Evolutionary conservation across 2,113 vertebrate species (phyloP).

Genomic region (Nannospalax galili): DNA sequence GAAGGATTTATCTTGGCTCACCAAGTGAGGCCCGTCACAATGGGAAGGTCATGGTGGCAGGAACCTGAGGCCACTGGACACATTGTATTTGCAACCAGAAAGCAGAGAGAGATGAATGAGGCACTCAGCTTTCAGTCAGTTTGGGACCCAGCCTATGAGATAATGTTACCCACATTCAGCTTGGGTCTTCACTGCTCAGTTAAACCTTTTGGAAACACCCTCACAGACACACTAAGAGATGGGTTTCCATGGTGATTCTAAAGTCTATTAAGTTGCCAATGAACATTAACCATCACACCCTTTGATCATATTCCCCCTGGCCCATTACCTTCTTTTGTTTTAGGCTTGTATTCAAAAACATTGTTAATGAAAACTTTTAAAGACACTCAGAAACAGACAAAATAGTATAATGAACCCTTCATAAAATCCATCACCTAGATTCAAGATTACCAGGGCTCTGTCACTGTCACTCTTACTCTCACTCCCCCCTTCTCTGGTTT

Average conservation of each 20-base stretch:
- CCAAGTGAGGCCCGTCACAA: not conserved
- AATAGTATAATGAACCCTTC: not conserved
- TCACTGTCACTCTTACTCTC: too few relatives aligned
- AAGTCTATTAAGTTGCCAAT: not conserved
- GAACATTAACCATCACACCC: not conserved
- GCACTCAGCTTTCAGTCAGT: not conserved
- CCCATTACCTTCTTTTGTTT: not conserved
- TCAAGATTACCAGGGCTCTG: not conserved
- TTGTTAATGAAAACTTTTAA: conserved; percentile 25
- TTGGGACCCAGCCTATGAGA: not conserved
- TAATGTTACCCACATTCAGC: not conserved
- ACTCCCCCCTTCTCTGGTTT: not conserved
- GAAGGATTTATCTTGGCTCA: not conserved
- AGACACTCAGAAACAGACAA: not conserved
- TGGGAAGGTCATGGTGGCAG: not conserved
- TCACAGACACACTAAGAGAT: not conserved
- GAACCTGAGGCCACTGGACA: not conserved
- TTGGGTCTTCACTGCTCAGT: not conserved
- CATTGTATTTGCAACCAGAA: not conserved
- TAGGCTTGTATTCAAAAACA: not conserved
- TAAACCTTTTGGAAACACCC: not conserved
- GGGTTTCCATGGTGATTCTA: not conserved
- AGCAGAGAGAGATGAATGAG: not conserved
- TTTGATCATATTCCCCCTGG: not conserved
- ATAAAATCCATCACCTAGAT: not conserved